Percentiles rank a stretch among this genome's conserved stretches.
phyloP scores from a whole-genome alignment of 2,797 vertebrate genomes.

The Zenarchopterus dispar region DNA sequence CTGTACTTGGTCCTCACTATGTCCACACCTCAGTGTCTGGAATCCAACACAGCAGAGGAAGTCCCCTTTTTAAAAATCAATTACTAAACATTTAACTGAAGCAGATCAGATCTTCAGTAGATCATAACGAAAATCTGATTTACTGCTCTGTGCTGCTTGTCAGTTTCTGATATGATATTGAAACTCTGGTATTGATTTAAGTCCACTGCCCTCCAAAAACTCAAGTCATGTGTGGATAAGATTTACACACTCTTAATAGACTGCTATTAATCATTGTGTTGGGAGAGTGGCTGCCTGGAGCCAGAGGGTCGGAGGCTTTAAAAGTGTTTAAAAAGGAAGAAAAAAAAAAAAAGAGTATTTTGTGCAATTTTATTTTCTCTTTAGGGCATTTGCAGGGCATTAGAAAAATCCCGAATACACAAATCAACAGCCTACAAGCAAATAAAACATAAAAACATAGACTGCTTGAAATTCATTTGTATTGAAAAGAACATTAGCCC shows the following conservation, averaged over 20 bases:
- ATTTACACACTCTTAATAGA: constrained; percentile 26
- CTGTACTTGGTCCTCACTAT: constrained; percentile 22
- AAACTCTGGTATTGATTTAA: constrained; percentile 53
- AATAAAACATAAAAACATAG: neutral
- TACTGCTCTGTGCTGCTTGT: constrained; percentile 28
- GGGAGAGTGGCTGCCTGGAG: constrained; percentile 12
- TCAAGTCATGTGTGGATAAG: constrained; percentile 37
- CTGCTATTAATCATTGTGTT: constrained; percentile 38
- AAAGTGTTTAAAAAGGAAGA: neutral
- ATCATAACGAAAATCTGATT: constrained; percentile 46
- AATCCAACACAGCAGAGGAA: constrained; percentile 23
- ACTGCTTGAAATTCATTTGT: constrained; percentile 15
- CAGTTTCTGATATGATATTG: constrained; percentile 50
- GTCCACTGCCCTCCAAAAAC: constrained; percentile 25
- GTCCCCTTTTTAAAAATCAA: constrained; percentile 55
- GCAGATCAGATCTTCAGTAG: constrained; percentile 51
- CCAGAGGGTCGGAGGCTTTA: constrained; percentile 1
- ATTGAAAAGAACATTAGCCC: constrained; percentile 1
- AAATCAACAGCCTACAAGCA: constrained; percentile 27
- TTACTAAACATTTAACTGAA: constrained; percentile 39
- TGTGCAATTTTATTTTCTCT: constrained; percentile 2
- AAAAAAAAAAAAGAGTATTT: constrained; percentile 18
- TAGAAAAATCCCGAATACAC: neutral
- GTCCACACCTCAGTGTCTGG: constrained; percentile 15
- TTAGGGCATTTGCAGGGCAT: neutral